Conservation (phyloP, 2,888 invertebrate species). For the Amblyjoppa fuscipennis region DNA sequence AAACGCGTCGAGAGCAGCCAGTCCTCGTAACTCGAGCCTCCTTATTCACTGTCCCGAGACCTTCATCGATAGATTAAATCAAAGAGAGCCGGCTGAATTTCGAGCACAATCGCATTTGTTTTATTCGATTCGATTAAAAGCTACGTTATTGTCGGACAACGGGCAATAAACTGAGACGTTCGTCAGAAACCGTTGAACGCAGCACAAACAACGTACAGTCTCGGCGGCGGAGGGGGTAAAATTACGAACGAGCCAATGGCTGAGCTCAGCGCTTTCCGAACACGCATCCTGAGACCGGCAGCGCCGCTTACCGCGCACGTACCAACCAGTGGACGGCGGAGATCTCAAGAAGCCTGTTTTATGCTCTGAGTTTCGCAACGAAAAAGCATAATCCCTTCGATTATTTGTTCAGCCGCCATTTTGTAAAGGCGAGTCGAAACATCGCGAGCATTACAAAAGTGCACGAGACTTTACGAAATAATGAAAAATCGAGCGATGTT, state of each 20-base stretch:
- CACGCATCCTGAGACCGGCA: neutral
- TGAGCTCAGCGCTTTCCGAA: neutral
- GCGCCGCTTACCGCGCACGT: neutral
- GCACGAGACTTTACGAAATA: neutral
- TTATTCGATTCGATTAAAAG: neutral
- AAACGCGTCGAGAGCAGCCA: conserved; percentile 43
- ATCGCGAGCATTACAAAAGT: neutral
- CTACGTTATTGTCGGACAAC: neutral
- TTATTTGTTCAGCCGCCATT: conserved; percentile 1
- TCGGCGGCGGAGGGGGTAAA: neutral
- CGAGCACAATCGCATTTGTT: neutral
- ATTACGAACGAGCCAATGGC: conserved; percentile 31
- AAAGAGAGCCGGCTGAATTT: neutral
- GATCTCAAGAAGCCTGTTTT: neutral
- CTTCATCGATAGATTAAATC: neutral
- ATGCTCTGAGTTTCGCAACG: neutral
- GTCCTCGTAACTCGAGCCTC: neutral
- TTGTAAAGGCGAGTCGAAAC: neutral
- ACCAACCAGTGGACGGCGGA: neutral
- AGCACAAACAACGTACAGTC: neutral
- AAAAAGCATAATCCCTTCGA: neutral
- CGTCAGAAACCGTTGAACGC: conserved; percentile 23
- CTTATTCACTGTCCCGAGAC: neutral
- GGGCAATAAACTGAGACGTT: conserved; percentile 24
- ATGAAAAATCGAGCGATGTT: neutral